A percentile compares a stretch with the other conserved stretches of the same genome.
Evolutionary conservation across 2,888 invertebrate species (phyloP).

Genomic region (Pyrrhosoma nymphula): DNA sequence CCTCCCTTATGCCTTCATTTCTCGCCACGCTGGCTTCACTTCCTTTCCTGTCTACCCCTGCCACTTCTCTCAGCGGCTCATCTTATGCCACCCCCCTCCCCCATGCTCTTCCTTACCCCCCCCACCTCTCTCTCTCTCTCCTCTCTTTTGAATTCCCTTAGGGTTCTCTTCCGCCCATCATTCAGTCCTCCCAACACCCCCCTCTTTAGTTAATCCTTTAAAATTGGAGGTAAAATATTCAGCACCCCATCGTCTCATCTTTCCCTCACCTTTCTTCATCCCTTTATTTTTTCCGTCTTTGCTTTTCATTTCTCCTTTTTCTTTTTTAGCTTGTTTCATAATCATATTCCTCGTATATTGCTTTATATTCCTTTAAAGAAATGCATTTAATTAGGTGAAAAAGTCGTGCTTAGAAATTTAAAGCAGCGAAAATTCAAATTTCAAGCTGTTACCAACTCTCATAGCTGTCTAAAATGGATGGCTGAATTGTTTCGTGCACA

Average conservation of each 20-base stretch:
- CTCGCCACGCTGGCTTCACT: neutral
- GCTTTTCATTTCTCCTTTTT: neutral
- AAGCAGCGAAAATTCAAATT: no score
- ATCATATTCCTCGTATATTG: no score
- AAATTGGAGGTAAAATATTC: conserved; percentile 11
- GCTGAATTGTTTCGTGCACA: no score
- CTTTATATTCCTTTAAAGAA: no score
- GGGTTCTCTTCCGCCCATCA: no score
- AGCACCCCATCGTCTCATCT: neutral
- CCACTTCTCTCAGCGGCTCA: neutral
- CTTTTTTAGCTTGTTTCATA: neutral
- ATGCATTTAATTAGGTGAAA: no score
- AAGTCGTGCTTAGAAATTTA: no score
- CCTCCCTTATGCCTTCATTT: neutral
- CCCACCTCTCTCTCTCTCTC: neutral
- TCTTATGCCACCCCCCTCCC: neutral
- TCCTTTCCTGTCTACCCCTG: neutral
- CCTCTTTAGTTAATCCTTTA: neutral
- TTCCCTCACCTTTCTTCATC: neutral
- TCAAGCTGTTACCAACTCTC: no score
- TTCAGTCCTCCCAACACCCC: neutral
- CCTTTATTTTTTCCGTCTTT: neutral
- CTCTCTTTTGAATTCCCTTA: neutral
- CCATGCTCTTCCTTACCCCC: neutral
- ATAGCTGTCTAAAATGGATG: no score